These are phyloP conservation scores for Steinernema scapterisci DNA, from an alignment of 2,888 invertebrate genomes.

Conservation along the genomic window DNA sequence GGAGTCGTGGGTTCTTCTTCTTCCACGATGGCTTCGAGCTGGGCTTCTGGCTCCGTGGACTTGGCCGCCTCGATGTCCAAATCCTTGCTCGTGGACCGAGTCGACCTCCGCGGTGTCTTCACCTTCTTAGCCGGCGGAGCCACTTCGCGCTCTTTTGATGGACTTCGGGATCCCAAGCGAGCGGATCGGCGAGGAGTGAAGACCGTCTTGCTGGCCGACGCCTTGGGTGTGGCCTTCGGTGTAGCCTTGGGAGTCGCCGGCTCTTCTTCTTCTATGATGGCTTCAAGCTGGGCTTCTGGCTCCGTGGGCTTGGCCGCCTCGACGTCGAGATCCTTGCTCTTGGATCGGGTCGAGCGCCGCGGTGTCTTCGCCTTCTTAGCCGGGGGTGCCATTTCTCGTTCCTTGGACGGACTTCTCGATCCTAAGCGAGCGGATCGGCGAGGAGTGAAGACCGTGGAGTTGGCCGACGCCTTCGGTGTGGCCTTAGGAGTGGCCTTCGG, in stretches of 20 bases:
- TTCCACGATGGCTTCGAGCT: background rate
- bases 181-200: background rate
- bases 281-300: background rate
- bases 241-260: background rate
- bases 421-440: background rate
- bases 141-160: background rate
- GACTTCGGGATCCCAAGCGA: background rate
- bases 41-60: too few relatives aligned
- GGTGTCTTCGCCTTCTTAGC: background rate
- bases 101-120: too few relatives aligned
- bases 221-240: too few relatives aligned
- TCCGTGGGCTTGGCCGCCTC: background rate
- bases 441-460: background rate
- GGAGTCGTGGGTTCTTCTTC: background rate
- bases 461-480: background rate
- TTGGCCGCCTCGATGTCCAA: too few relatives aligned
- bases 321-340: background rate
- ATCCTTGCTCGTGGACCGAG: background rate
- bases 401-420: background rate
- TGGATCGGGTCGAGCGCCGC: background rate
- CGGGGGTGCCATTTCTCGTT: background rate
- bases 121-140: too few relatives aligned
- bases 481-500: background rate
- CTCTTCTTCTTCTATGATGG: background rate
- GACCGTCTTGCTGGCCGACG: too few relatives aligned